Evolutionary conservation across 2,888 invertebrate species (phyloP), one percentile per base, ranked within the genome.

Genomic region (Poecilobothrus nobilitatus): DNA sequence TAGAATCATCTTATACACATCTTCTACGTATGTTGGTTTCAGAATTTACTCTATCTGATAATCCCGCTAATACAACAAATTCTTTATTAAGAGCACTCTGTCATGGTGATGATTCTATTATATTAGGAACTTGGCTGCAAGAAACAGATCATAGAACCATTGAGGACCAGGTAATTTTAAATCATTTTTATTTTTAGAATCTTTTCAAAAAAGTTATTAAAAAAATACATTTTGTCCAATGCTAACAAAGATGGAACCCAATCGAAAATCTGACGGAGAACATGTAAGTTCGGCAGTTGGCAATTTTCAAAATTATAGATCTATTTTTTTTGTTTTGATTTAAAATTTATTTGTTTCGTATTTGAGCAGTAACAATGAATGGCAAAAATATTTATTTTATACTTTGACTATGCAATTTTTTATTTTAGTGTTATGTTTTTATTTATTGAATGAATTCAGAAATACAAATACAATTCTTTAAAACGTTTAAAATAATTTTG

Each of bases 81-180:
- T 95, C 95, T 0, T 85, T 91, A 72, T 83, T 94, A 71, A 84
- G 92, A 66, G 86, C 88, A n/a, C 87, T 94, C 70, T 95, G 95
- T 76, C 92, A 94, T 78, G 89, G 90, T 9, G 92, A 94, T 77
- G 94, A 94, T 81, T 93, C 95, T 0, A 92, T 96, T 63, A 90
- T 98, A 68, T 84, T 97, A 53, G 96, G 96, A 15, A 94, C 95
- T 67, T 96, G 96, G 94, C 86, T 97, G 63, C 94, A 95, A 79
- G 96, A 97, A 79, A 96, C 95, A 0, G 97, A 97, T 81, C 97
- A 98, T 81, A 90, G 94, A 71, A 92, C 92, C 66, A 95, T 98
- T 73, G 98, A 98, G 83, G 97, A 97, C 84, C 97, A 97, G 89
- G 97, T 97, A 83, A 75, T 77, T 76, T 61, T 20, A n/a, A 18